Evolutionary conservation across 2,888 invertebrate species (phyloP), one percentile per base, ranked within the genome.

Genomic region (Caradrina clavipalpis): DNA sequence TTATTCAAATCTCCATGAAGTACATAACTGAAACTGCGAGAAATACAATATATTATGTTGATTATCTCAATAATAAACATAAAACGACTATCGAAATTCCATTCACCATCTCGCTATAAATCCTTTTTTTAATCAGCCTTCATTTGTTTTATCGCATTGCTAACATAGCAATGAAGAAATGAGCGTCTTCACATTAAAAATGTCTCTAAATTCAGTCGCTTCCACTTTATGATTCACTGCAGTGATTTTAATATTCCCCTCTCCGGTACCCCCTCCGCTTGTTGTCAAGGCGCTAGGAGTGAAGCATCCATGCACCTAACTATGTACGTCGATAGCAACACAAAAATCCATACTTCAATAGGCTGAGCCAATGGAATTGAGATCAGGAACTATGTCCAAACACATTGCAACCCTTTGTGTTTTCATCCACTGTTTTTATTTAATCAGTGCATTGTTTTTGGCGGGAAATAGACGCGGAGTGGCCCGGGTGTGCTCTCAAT

Each of bases 401-500:
- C 15, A 53, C 22, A 26, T 22, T 39, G 3, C 3, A 57, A 49
- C 31, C 26, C 42, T 31, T 63, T 22, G 8, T 64, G 47, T 64
- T 69, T 66, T n/a, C 31, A 26, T 47, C 3, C 51, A 51, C 13
- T 35, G 31, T 31, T 61, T 82, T 50, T 49, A 68, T 69, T 67
- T 47, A 50, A 66, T 69, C 56, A 22, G 13, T 77, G 49, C 57
- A 72, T 73, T 72, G 57, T 69, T 88, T 87, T 89, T 88, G 90
- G 90, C 89, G 91, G 90, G 88, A 91, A 92, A 89, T 80, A 84
- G 77, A 87, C 80, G 85, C 82, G 76, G 81, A 87, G 80, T 86
- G 80, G 85, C 81, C 86, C 84, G 85, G 83, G 85, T 86, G 86
- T 87, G 89, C 85, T 89, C 88, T 84, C 87, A 87, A 90, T 90